Evolutionary conservation across 2,797 vertebrate genomes (phyloP), one percentile per base, ranked within the genome.

Genomic region (Botia kubotai): DNA sequence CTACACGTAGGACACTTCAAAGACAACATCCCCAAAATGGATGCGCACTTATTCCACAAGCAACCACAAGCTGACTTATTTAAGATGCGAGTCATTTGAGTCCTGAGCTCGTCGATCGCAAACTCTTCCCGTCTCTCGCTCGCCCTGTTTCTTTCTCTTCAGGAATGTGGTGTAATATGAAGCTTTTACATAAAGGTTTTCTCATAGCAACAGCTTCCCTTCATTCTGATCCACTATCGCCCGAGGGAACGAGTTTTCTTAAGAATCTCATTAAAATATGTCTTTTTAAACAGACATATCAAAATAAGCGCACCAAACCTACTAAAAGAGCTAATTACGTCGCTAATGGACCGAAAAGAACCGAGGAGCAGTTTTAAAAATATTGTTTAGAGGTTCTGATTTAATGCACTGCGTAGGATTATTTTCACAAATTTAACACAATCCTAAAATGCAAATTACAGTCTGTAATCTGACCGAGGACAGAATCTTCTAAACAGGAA

Each of bases 141-240:
- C 19, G 7, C 5, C 19, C n/a, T 65, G 13, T 48, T 76, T 65
- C 53, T 23, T 52, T 76, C 14, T 70, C 29, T 75, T 23, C 72
- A 43, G 26, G 65, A 79, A 74, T 74, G 58, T 53, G 72, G 39
- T 71, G 77, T 82, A 80, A 86, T 68, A 39, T 63, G 58, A 80
- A 4, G 48, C 79, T 73, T 48, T 62, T 52, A 26, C 68, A 55
- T 50, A 60, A 36, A 8, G 33, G 58, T 58, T 50, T 53, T 50
- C 26, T 76, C 21, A 65, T 55, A 79, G 29, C 46, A 67, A 79
- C 55, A 67, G 17, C 43, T 63, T 57, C 16, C 39, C 62, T n/a
- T 68, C 62, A 50, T 14, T 10, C 65, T 72, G 33, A 79, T 39
- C 81, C 6, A 36, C 17, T 69, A 26, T 6, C 19, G 60, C 21